Conservation (phyloP, 1,140 invertebrate genomes). For the Panonychus citri region DNA sequence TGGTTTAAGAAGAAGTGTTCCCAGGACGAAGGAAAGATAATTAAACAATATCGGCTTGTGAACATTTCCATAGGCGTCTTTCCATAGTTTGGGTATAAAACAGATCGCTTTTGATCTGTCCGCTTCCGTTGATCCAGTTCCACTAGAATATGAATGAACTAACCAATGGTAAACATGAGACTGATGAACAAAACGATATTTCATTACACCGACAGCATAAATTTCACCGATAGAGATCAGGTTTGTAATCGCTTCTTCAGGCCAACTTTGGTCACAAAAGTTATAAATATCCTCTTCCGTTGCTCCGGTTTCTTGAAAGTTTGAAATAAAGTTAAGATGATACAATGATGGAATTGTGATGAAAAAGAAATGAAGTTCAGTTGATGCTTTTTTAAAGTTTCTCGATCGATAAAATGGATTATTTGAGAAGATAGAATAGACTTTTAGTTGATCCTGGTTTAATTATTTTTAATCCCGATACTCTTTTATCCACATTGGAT, state of each 20-base stretch:
- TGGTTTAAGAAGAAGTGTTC: constrained; percentile 34
- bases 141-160: constrained; percentile 19
- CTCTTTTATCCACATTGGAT: no score
- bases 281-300: constrained; percentile 3
- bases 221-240: background rate
- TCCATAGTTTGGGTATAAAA: constrained; percentile 36
- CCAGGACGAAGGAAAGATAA: constrained; percentile 38
- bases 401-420: no score
- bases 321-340: no score
- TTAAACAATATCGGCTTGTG: constrained; percentile 41
- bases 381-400: no score
- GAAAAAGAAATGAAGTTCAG: no score
- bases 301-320: constrained; percentile 6
- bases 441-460: no score
- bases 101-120: constrained; percentile 1
- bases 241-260: background rate
- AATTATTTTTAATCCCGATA: no score
- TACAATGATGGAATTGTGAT: no score
- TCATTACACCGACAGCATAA: constrained; percentile 8
- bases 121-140: background rate
- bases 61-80: constrained; percentile 42
- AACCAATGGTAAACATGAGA: constrained; percentile 30
- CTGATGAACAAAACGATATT: constrained; percentile 23
- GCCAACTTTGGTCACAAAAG: background rate
- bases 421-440: no score